A percentile compares a stretch with the other conserved stretches of the same genome.
phyloP scores from a whole-genome alignment of 2,888 invertebrate genomes.

The Caradrina clavipalpis region DNA sequence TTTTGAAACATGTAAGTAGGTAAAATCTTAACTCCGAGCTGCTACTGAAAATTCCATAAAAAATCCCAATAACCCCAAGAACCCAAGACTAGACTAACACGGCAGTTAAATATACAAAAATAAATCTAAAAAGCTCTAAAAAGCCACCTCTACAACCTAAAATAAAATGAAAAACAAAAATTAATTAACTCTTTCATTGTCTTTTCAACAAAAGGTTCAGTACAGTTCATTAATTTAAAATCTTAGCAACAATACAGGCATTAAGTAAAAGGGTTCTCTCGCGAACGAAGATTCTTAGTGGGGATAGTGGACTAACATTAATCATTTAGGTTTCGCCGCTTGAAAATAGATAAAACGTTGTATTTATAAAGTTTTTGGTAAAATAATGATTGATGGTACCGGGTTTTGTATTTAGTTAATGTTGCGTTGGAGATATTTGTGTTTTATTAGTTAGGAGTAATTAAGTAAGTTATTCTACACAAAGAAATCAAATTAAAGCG shows the following conservation, averaged over 20 bases:
- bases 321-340: conserved; percentile 56
- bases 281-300: conserved; percentile 50
- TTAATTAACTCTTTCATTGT: conserved; percentile 73
- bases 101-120: not conserved
- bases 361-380: conserved; percentile 50
- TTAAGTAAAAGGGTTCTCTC: conserved; percentile 52
- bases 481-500: too few species aligned
- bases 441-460: not conserved
- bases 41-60: too few species aligned
- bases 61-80: too few species aligned
- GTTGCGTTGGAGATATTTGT: conserved; percentile 24
- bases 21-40: too few species aligned
- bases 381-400: conserved; percentile 57
- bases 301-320: conserved; percentile 57
- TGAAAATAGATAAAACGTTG: conserved; percentile 51
- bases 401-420: conserved; percentile 38
- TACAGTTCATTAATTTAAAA: conserved; percentile 79
- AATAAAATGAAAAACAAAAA: conserved; percentile 29
- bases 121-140: not conserved
- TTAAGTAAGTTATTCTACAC: too few species aligned
- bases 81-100: too few species aligned
- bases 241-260: conserved; percentile 73
- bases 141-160: conserved; percentile 9
- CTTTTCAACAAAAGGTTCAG: conserved; percentile 67
- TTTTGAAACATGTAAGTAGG: too few species aligned